phyloP scores from a whole-genome alignment of 2,888 invertebrate genomes.

The Acronicta aceris region DNA sequence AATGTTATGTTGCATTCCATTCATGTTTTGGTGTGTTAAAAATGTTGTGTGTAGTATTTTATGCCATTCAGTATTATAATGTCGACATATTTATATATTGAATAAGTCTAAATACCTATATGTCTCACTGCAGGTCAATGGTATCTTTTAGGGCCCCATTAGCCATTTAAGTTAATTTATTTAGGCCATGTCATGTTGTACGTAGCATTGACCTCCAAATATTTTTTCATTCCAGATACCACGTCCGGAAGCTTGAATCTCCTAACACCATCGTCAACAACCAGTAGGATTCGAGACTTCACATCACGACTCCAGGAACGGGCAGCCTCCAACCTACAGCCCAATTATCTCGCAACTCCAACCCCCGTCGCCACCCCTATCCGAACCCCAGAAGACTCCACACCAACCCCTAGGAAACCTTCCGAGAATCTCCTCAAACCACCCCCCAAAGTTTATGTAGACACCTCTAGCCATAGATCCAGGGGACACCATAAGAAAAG shows the following conservation, averaged over 20 bases:
- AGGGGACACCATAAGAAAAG: slow-evolving; percentile 79
- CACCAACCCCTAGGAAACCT: slow-evolving; percentile 70
- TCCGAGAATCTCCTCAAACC: slow-evolving; percentile 81
- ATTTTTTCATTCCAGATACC: slow-evolving; percentile 78
- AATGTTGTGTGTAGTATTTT: slow-evolving; percentile 2
- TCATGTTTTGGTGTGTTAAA: slow-evolving; percentile 17
- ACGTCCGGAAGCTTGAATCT: slow-evolving; percentile 91
- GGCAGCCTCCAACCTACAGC: slow-evolving; percentile 74
- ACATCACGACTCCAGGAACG: slow-evolving; percentile 90
- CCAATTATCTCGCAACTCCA: slow-evolving; percentile 64
- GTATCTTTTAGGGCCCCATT: too few species aligned
- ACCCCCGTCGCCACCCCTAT: slow-evolving; percentile 75
- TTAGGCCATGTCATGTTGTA: too few species aligned
- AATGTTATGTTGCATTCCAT: slow-evolving; percentile 4
- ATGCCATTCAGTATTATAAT: too few species aligned
- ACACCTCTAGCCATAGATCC: slow-evolving; percentile 78
- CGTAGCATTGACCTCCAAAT: slow-evolving; percentile 1
- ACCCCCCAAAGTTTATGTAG: slow-evolving; percentile 80
- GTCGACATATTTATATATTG: too few species aligned
- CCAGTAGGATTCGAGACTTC: slow-evolving; percentile 88
- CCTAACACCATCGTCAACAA: slow-evolving; percentile 90
- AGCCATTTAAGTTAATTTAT: too few species aligned
- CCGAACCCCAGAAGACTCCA: slow-evolving; percentile 71
- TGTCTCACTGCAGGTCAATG: too few species aligned
- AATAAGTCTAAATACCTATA: too few species aligned